phyloP scores from a whole-genome alignment of 2,888 invertebrate species.

The Xestoiulus laeticollis region DNA sequence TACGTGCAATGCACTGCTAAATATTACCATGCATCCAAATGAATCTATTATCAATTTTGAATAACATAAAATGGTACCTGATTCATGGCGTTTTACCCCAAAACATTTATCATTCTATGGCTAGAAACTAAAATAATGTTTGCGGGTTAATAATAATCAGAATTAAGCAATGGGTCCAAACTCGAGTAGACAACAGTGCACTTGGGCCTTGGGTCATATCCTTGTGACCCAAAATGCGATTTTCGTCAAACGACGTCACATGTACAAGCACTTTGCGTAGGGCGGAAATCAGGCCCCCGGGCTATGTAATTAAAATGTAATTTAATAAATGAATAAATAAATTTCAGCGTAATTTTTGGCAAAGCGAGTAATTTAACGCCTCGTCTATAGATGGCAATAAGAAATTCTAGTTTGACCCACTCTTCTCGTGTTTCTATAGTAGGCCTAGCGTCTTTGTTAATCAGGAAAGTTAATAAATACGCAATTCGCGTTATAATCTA shows the following conservation, averaged over 20 bases:
- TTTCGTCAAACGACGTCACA: background rate
- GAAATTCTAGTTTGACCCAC: background rate
- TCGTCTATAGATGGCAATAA: conserved; percentile 22
- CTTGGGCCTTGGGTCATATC: background rate
- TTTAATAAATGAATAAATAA: background rate
- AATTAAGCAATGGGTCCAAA: background rate
- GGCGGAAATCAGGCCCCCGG: background rate
- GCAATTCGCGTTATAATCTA: background rate
- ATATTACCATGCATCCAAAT: background rate
- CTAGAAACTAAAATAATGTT: background rate
- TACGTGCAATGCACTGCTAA: too few species aligned
- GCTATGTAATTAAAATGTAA: background rate
- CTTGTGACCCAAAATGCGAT: conserved; percentile 3
- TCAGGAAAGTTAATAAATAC: background rate
- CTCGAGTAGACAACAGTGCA: background rate
- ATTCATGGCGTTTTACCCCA: background rate
- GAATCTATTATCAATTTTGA: too few species aligned
- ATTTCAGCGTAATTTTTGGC: background rate
- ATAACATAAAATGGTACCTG: too few species aligned
- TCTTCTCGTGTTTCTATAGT: background rate
- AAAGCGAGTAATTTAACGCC: background rate
- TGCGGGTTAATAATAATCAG: background rate
- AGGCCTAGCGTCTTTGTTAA: background rate
- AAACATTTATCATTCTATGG: background rate
- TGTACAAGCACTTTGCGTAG: background rate